Percentiles rank a stretch among this genome's conserved stretches.
Conservation (phyloP, 2,113 vertebrate genomes). For the Saccopteryx bilineata region DNA sequence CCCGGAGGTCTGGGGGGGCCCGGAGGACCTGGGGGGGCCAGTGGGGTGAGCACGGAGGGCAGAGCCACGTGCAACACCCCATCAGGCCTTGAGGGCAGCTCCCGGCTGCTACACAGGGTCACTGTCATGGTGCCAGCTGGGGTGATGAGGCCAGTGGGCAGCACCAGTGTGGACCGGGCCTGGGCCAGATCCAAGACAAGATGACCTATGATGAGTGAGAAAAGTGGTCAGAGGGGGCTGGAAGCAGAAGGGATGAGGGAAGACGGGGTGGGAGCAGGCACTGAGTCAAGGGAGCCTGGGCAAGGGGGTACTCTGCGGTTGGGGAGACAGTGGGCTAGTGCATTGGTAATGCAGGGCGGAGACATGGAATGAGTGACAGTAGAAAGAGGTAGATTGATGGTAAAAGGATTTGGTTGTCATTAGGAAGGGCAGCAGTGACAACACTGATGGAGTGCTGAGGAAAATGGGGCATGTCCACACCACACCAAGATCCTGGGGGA, state of each 20-base stretch:
- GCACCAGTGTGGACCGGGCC: constrained; percentile 93
- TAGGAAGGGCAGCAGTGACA: background rate
- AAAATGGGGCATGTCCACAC: background rate
- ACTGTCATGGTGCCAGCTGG: constrained; percentile 93
- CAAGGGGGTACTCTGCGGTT: background rate
- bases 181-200: constrained; percentile 95
- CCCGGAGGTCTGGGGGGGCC: constrained; percentile 90
- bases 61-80: constrained; percentile 93
- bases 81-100: constrained; percentile 93
- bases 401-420: background rate
- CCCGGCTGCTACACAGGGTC: constrained; percentile 92
- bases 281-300: background rate
- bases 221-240: constrained; percentile 44
- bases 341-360: background rate
- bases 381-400: background rate
- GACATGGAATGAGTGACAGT: background rate
- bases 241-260: background rate
- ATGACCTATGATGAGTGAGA: constrained; percentile 90
- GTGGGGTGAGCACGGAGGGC: constrained; percentile 92
- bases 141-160: constrained; percentile 92
- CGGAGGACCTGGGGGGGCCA: constrained; percentile 84
- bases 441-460: background rate
- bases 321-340: background rate
- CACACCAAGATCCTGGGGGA: background rate
- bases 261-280: background rate